These are phyloP conservation scores for Alloplasta piceator DNA, from an alignment of 2,888 invertebrate species.

Conservation along the genomic window DNA sequence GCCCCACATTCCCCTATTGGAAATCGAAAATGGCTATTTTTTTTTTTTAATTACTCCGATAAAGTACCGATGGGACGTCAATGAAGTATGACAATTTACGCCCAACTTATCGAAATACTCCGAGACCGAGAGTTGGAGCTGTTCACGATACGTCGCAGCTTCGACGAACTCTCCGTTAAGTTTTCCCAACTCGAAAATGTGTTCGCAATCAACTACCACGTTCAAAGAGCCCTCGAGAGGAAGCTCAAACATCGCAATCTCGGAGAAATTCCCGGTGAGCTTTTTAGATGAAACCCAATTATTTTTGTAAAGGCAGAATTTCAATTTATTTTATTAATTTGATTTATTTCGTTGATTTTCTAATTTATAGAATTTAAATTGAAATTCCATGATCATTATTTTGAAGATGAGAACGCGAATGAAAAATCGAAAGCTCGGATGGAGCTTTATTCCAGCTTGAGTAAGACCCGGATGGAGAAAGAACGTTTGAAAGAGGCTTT, in stretches of 20 bases:
- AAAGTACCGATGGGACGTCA: background rate
- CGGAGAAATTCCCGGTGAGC: slow-evolving; percentile 69
- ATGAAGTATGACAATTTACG: slow-evolving; percentile 31
- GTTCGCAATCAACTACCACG: slow-evolving; percentile 73
- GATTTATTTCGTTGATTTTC: background rate
- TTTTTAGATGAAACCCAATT: slow-evolving; percentile 2
- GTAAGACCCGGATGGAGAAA: slow-evolving; percentile 55
- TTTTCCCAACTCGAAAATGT: slow-evolving; percentile 74
- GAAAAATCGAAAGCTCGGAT: slow-evolving; percentile 38
- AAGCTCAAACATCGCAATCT: slow-evolving; percentile 68
- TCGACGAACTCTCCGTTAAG: slow-evolving; percentile 70
- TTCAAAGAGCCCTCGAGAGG: slow-evolving; percentile 69
- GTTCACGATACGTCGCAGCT: slow-evolving; percentile 69
- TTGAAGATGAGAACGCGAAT: slow-evolving; percentile 7
- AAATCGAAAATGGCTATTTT: background rate
- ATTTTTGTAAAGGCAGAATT: background rate
- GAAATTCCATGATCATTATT: background rate
- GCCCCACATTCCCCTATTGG: too few relatives aligned
- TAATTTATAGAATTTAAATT: background rate
- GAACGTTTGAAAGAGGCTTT: slow-evolving; percentile 68
- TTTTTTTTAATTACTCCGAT: background rate
- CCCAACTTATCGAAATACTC: slow-evolving; percentile 42
- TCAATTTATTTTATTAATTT: slow-evolving; percentile 3
- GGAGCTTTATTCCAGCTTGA: slow-evolving; percentile 55
- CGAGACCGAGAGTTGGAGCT: slow-evolving; percentile 69